Evolutionary conservation across 2,797 vertebrate genomes (phyloP), one percentile per base, ranked within the genome.

Genomic region (Australoheros facetus): DNA sequence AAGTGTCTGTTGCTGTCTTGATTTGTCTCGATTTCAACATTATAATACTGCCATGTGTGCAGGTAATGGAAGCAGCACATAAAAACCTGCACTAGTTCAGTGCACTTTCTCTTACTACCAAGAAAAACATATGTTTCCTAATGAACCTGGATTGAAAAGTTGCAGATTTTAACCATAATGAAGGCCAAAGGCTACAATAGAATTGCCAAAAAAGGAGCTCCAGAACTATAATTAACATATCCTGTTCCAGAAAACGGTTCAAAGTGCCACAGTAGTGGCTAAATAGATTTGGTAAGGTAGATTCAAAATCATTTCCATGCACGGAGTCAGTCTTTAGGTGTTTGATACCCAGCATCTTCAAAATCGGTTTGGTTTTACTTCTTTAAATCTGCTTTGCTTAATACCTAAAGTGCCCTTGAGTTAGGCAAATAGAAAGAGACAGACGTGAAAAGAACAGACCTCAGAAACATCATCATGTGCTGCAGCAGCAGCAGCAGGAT

Each of bases 391-490:
- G 5, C 21, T 48, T 79, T 56, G 21, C 34, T 34, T 64, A 26
- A n/a, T 30, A 80, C 4, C 60, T 70, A n/a, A 60, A 57, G 69
- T 75, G 37, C 75, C 69, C 73, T 30, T n/a, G 13, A 60, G 17
- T 71, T 42, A 56, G 42, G 14, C 30, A 60, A 78, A 69, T 13
- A 42, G 11, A 54, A 28, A 57, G 54, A 69, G 32, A 78, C 78
- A 88, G 81, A 78, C 84, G 83, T 81, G 79, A 56, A 80, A 85
- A 75, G 32, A 56, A 62, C 32, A 79, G 55, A 62, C 73, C 48
- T 80, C 21, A 66, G 66, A 84, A 90, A 73, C 70, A 73, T 75
- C 70, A 30, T 69, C 42, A 59, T 64, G 77, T 73, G 66, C 80
- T 58, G 71, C 79, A 53, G 76, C 66, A 73, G 84, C 66, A 73